phyloP scores from a whole-genome alignment of 2,113 vertebrate species.

The Eolophus roseicapilla region DNA sequence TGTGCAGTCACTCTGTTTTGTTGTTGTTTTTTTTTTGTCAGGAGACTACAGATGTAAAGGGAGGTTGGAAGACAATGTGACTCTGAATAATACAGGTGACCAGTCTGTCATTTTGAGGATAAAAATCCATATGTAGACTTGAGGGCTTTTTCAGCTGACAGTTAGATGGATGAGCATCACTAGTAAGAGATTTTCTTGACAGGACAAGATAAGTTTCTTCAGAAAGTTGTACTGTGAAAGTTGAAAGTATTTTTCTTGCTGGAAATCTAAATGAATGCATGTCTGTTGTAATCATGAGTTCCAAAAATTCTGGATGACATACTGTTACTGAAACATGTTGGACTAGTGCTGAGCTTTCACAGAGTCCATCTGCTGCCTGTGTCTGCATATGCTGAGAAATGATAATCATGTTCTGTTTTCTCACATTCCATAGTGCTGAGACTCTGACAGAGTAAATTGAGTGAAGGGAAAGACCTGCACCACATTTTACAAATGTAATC shows the following conservation, averaged over 20 bases:
- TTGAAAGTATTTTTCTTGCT: background rate
- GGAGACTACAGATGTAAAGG: background rate
- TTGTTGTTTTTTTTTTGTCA: background rate
- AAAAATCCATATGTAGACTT: background rate
- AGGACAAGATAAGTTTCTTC: background rate
- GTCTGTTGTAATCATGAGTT: background rate
- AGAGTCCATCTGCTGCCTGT: background rate
- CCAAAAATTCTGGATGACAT: background rate
- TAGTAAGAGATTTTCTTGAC: background rate
- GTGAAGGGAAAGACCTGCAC: background rate
- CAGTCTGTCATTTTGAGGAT: background rate
- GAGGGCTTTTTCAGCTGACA: background rate
- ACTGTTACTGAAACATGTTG: background rate
- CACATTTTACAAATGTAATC: background rate
- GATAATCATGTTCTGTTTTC: background rate
- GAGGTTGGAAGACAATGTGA: background rate
- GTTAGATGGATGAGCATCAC: background rate
- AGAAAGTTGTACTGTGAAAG: background rate
- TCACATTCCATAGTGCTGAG: slow-evolving; percentile 2
- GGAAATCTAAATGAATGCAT: background rate
- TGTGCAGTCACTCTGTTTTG: background rate
- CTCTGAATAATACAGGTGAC: background rate
- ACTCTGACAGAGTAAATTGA: background rate
- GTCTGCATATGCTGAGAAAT: background rate
- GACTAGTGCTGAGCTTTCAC: background rate